These are phyloP conservation scores for Pogoniulus pusillus DNA, from an alignment of 2,797 vertebrate genomes.

Conservation along the genomic window DNA sequence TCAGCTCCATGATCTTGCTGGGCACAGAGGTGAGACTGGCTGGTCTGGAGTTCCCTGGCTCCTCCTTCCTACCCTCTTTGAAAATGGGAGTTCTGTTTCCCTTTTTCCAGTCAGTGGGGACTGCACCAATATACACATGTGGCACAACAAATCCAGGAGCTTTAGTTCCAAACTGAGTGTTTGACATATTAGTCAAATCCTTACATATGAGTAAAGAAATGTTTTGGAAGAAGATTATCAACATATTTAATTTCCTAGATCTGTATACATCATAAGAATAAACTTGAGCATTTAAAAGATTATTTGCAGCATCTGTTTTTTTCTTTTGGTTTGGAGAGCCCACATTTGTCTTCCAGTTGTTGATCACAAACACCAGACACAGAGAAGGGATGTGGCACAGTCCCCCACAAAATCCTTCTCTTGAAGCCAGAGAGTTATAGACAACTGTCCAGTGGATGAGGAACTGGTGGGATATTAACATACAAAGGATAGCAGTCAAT, in stretches of 20 bases:
- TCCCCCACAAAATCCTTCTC: no score
- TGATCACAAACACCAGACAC: not conserved
- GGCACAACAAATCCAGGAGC: not conserved
- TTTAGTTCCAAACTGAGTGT: not conserved
- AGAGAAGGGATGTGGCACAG: not conserved
- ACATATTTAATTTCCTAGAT: slow-evolving; percentile 7
- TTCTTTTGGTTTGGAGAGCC: not conserved
- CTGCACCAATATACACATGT: no score
- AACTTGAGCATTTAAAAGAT: not conserved
- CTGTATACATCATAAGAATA: not conserved
- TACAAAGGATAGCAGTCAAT: no score
- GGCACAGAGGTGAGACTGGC: no score
- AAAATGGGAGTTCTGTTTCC: no score
- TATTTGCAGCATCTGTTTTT: slow-evolving; percentile 27
- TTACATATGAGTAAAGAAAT: not conserved
- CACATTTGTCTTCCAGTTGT: not conserved
- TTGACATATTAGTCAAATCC: not conserved
- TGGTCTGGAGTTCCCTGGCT: no score
- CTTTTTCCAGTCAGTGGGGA: no score
- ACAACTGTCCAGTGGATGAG: no score
- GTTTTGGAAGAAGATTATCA: slow-evolving; percentile 21
- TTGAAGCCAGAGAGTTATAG: no score
- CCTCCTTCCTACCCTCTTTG: no score
- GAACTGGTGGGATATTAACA: no score
- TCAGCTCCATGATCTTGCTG: no score